Base-by-base conservation (phyloP, 2,888 invertebrate species). In the Apodemia mormo region DNA sequence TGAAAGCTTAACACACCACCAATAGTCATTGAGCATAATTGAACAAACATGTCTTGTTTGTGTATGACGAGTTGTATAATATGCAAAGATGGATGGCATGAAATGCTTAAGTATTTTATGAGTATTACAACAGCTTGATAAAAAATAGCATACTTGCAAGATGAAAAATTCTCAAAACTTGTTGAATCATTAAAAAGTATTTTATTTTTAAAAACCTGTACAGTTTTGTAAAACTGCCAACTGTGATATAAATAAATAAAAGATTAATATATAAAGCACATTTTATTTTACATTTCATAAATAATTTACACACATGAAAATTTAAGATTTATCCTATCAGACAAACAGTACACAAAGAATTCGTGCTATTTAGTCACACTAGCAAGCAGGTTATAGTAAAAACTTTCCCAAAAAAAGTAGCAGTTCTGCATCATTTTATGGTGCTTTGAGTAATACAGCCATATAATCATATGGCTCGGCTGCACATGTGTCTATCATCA, bases 1-100 rank as follows among this genome's bases (percentile, higher is more conserved):
- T 93, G 68, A 93, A 90, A 73, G 91, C 85, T 0, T 91, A 82
- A 74, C 12, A 7, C 12, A 7, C 29, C 14, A 30, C 58, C 5
- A 10, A 12, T 33, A 12, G 58, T 30, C 5, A 33, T 10, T 33
- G 61, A 33, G 33, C 33, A 33, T 29, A 58, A 61, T 61, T 30
- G 12, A 61, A 61, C 33, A 61, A 33, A 30, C 30, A 61, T 30
- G 6, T 61, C 9, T 29, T 61, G 61, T 61, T 30, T 61, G 33
- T 61, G 33, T 7, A 61, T 58, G 58, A 9, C 1, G 52, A n/a
- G n/a, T 33, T 61, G 33, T 61, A 14, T 30, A 61, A 61, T 33
- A 61, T n/a, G 52, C 52, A 52, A n/a, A 52, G n/a, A 45, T 45
- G 45, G 52, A 52, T 12, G 7, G 61, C 33, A 33, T 30, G 30